Conservation (phyloP, 2,888 invertebrate genomes). For the Hyposoter didymator region DNA sequence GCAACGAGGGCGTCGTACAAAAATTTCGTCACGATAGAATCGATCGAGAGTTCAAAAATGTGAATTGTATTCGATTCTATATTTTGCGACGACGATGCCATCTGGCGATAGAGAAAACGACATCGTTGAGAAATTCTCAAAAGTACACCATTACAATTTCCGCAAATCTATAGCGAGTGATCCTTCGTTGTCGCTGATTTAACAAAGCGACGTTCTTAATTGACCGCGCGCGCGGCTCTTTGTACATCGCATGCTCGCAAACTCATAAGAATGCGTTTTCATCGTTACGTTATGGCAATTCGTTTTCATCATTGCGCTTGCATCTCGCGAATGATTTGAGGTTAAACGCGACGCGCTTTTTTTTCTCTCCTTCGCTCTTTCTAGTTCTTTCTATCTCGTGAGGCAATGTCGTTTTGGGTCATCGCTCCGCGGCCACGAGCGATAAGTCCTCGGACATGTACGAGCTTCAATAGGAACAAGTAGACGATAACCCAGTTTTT, state of each 20-base stretch:
- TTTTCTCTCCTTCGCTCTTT: not conserved
- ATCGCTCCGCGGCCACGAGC: slow-evolving; percentile 65
- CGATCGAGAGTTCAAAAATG: not conserved
- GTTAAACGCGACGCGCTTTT: not conserved
- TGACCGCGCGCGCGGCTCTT: slow-evolving; percentile 46
- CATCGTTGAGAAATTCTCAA: not conserved
- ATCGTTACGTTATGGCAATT: slow-evolving; percentile 41
- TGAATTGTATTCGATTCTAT: not conserved
- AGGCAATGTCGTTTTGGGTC: slow-evolving; percentile 70
- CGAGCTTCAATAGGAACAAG: slow-evolving; percentile 75
- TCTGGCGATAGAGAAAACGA: not conserved
- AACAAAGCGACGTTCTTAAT: slow-evolving; percentile 59
- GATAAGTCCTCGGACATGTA: slow-evolving; percentile 74
- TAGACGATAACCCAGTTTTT: slow-evolving; percentile 79
- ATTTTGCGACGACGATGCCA: not conserved
- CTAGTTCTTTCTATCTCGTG: not conserved
- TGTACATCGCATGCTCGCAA: slow-evolving; percentile 33
- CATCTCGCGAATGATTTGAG: slow-evolving; percentile 19
- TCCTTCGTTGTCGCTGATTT: not conserved
- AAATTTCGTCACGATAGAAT: not conserved
- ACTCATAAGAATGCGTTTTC: slow-evolving; percentile 21
- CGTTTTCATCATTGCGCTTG: slow-evolving; percentile 32
- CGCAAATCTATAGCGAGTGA: slow-evolving; percentile 13
- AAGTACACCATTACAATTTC: slow-evolving; percentile 9
- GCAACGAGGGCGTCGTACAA: too few relatives aligned